Evolutionary conservation across 2,797 vertebrate species (phyloP).

Genomic region (Acanthurus tractus): DNA sequence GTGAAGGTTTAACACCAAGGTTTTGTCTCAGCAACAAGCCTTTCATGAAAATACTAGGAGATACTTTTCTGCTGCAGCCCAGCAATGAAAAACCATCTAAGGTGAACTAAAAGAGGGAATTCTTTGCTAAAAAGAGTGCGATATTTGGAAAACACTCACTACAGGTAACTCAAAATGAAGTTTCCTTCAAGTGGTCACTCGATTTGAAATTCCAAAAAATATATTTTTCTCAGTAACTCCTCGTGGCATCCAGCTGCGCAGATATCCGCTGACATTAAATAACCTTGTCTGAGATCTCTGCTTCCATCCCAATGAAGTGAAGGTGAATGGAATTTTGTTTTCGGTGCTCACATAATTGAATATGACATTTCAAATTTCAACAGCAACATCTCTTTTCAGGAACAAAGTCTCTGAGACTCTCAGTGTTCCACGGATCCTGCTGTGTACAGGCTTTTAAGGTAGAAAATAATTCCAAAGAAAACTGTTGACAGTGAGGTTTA

Average conservation of each 20-base stretch:
- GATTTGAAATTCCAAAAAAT: not conserved
- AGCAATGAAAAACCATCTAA: not conserved
- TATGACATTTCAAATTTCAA: not conserved
- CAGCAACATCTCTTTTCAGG: slow-evolving; percentile 38
- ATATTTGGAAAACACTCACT: not conserved
- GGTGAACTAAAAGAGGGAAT: not conserved
- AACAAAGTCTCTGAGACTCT: slow-evolving; percentile 18
- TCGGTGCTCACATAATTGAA: slow-evolving; percentile 1
- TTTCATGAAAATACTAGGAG: not conserved
- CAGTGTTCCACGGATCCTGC: slow-evolving; percentile 30
- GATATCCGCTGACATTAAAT: not conserved
- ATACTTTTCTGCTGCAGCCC: not conserved
- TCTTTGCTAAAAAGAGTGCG: not conserved
- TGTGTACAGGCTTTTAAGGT: slow-evolving; percentile 29
- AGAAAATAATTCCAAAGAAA: slow-evolving; percentile 37
- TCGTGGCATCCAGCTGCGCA: not conserved
- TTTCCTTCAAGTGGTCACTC: not conserved
- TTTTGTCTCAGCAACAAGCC: slow-evolving; percentile 2
- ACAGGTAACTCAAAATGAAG: not conserved
- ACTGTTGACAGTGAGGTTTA: slow-evolving; percentile 47
- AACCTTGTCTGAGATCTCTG: not conserved
- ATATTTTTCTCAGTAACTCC: not conserved
- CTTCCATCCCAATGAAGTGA: not conserved
- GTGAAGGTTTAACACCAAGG: not conserved
- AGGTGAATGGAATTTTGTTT: slow-evolving; percentile 30